These are phyloP conservation scores for Amiota communis DNA, from an alignment of 2,888 invertebrate species.

Conservation along the genomic window DNA sequence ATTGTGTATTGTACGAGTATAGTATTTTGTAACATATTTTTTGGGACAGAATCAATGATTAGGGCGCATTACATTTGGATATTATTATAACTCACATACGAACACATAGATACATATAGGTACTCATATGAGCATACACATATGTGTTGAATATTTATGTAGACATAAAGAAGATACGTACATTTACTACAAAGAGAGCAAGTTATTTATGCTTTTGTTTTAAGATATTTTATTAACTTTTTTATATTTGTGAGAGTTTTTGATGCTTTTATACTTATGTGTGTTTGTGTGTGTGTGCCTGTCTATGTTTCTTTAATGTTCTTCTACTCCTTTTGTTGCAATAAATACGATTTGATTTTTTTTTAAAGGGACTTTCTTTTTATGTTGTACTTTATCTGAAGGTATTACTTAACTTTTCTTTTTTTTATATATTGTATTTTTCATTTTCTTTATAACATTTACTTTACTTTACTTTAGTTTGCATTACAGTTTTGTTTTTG, in stretches of 20 bases:
- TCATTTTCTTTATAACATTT: neutral
- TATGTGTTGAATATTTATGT: too few relatives aligned
- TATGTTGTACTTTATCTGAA: neutral
- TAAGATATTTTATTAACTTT: constrained; percentile 17
- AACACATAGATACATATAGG: constrained; percentile 30
- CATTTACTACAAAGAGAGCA: too few relatives aligned
- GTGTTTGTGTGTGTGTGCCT: neutral
- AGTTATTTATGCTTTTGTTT: neutral
- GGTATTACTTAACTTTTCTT: constrained; percentile 11
- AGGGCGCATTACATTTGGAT: constrained; percentile 20
- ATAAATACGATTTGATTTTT: neutral
- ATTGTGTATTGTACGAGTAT: too few relatives aligned
- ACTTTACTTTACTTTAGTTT: neutral
- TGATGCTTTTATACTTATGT: too few relatives aligned
- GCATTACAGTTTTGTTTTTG: constrained; percentile 1
- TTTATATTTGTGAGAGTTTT: neutral
- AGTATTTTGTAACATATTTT: too few relatives aligned
- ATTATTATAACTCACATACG: constrained; percentile 35
- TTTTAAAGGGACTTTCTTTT: neutral
- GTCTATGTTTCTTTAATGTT: neutral
- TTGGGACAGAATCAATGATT: too few relatives aligned
- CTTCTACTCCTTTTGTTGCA: neutral
- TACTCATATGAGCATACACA: neutral
- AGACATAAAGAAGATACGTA: too few relatives aligned
- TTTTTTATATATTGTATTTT: neutral